Conservation (phyloP, 64 coral and sea anemone genomes). For the Montipora sp. region DNA sequence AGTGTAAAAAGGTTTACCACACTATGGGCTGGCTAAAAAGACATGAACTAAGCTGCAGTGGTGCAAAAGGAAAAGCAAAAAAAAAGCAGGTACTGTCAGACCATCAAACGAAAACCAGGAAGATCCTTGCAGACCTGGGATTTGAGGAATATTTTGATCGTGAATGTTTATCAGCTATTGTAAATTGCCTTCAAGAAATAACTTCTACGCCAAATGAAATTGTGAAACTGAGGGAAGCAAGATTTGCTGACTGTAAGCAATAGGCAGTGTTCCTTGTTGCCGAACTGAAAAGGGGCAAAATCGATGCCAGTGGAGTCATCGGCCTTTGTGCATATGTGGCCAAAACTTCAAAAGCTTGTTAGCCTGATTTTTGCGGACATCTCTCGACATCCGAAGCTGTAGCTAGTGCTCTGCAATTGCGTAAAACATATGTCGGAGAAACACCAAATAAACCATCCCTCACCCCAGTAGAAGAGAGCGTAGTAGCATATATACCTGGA, state of each 20-base stretch:
- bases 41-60: conserved; percentile 5
- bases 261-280: background rate
- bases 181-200: background rate
- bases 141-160: conserved; percentile 1
- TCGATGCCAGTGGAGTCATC: no score
- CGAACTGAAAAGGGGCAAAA: background rate
- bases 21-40: background rate
- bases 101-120: conserved; percentile 12
- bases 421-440: background rate
- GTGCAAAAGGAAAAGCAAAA: background rate
- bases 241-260: background rate
- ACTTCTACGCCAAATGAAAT: background rate
- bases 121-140: background rate
- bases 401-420: background rate
- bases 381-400: background rate
- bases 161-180: background rate
- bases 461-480: background rate
- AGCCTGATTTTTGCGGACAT: conserved; percentile 2
- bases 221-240: background rate
- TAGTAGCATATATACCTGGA: background rate
- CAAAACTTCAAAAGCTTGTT: background rate
- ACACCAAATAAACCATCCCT: conserved; percentile 18
- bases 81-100: background rate
- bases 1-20: conserved; percentile 6
- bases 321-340: background rate